Conservation (phyloP, 2,888 invertebrate genomes). For the Tinea semifulvella region DNA sequence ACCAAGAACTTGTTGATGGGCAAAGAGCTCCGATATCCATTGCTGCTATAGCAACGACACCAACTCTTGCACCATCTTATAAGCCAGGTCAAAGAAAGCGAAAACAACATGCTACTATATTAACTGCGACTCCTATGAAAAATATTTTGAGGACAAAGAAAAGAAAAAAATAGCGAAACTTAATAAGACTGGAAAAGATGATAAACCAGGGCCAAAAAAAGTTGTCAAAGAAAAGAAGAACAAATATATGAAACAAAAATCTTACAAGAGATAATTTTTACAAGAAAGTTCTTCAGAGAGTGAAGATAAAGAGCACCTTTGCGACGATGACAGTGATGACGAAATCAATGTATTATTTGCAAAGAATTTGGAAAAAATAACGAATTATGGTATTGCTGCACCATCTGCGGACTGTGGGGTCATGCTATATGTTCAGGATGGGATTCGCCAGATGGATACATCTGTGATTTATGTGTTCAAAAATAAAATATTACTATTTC, state of each 20-base stretch:
- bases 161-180: constrained; percentile 21
- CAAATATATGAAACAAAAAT: constrained; percentile 22
- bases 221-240: constrained; percentile 21
- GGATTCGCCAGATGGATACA: constrained; percentile 25
- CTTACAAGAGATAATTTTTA: constrained; percentile 22
- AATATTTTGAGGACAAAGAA: constrained; percentile 20
- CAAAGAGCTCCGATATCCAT: constrained; percentile 22
- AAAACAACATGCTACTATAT: constrained; percentile 21
- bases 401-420: constrained; percentile 25
- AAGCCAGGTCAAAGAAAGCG: constrained; percentile 20
- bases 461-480: constrained; percentile 24
- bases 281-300: constrained; percentile 22
- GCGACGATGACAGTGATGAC: constrained; percentile 20
- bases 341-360: constrained; percentile 23
- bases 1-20: constrained; percentile 21
- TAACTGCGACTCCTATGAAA: constrained; percentile 16
- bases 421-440: constrained; percentile 26
- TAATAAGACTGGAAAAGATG: constrained; percentile 20
- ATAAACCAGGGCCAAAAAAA: constrained; percentile 21
- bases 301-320: constrained; percentile 20
- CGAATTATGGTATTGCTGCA: constrained; percentile 26
- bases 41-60: constrained; percentile 24
- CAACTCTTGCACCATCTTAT: constrained; percentile 23
- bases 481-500: constrained; percentile 19
- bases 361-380: constrained; percentile 25